phyloP scores from a whole-genome alignment of 2,113 vertebrate genomes.

The Nansenia antarctica region DNA sequence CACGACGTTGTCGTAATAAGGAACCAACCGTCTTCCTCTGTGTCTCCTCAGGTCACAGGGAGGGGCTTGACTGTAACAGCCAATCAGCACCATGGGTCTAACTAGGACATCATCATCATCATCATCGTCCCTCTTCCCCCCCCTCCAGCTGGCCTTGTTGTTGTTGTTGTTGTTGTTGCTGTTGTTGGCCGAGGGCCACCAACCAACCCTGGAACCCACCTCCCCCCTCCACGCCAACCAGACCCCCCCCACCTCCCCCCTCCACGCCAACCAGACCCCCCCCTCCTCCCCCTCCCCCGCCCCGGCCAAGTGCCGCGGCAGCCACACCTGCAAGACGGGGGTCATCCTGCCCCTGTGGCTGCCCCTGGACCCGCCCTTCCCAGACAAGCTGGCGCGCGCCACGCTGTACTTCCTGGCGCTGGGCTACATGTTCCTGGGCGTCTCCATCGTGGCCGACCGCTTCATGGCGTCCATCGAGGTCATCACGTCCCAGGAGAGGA shows the following conservation, averaged over 20 bases:
- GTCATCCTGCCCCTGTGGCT: slow-evolving; percentile 92
- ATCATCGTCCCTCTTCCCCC: slow-evolving; percentile 35
- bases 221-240: no score
- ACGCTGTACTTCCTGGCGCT: slow-evolving; percentile 92
- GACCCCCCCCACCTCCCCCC: slow-evolving; percentile 52
- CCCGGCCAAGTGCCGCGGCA: no score
- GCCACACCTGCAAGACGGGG: slow-evolving; percentile 80
- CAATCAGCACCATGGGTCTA: slow-evolving; percentile 72
- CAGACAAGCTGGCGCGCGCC: slow-evolving; percentile 92
- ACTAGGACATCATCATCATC: slow-evolving; percentile 35
- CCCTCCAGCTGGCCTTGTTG: slow-evolving; percentile 67
- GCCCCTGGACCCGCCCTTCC: slow-evolving; percentile 83
- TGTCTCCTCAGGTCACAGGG: no score
- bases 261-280: no score
- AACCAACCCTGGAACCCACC: slow-evolving; percentile 44
- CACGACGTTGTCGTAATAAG: no score
- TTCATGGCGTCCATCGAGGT: slow-evolving; percentile 99
- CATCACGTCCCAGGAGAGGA: slow-evolving; percentile 94
- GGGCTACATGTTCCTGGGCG: slow-evolving; percentile 96
- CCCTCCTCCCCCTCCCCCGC: no score
- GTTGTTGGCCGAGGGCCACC: slow-evolving; percentile 38
- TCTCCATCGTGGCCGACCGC: slow-evolving; percentile 95
- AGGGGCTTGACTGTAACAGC: slow-evolving; percentile 35
- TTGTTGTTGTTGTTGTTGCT: slow-evolving; percentile 68
- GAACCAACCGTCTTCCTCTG: no score